Base-by-base conservation (phyloP, 2,797 vertebrate genomes). In the Chrysocyon brachyurus region DNA sequence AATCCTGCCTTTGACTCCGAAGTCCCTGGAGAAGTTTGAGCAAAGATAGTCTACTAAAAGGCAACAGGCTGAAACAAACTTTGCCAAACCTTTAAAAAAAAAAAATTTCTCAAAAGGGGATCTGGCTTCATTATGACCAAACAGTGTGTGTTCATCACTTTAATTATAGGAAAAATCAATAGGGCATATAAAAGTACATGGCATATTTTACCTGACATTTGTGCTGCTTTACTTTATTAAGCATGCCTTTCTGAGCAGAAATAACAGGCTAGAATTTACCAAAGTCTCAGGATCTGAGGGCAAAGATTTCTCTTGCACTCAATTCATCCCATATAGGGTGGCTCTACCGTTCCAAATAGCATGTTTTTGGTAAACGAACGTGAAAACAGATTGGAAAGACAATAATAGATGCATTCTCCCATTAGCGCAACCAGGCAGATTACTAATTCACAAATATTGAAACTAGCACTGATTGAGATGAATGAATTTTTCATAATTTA, bases 371-470 rank as follows among this genome's bases (percentile, higher is more conserved):
- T 97, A 98, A 98, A 97, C 3, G 75, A 97, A 93, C 81, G 91
- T 90, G 94, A 98, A 98, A 98, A 97, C 92, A 98, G 97, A 98
- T 97, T 96, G 97, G 98, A 98, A 98, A 91, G 93, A 87, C 87
- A 97, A 90, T 97, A 98, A 98, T 85, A 97, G 97, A 98, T 97
- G 84, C 92, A 82, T 96, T 96, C 89, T 95, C 95, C 95, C 97
- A 97, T 98, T 98, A 98, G 98, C 90, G 96, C 26, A 66, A 87
- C 93, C 96, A 90, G 68, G 83, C 72, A 95, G 96, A 98, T 98
- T 98, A 98, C 97, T 98, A 98, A 98, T 98, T 98, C 97, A 97
- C 98, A 98, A 99, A 99, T 98, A 98, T 98, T 98, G 98, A 98
- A 98, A 98, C 96, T 97, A 98, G 91, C 97, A 96, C 91, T 98